Conservation (phyloP, 2,797 vertebrate genomes). For the Erethizon dorsatum region DNA sequence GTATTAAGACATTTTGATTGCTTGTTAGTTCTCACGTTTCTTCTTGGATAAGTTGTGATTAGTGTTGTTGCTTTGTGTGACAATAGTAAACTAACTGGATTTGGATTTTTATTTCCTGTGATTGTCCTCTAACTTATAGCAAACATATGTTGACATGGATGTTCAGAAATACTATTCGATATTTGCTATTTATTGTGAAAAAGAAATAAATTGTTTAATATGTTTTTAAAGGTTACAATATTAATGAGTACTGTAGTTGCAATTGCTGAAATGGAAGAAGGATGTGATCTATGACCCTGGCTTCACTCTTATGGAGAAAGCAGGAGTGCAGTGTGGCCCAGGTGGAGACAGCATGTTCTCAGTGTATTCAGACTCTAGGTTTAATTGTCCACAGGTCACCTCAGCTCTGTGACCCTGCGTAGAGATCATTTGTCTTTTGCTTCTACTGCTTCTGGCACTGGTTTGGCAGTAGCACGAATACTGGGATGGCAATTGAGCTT, state of each 20-base stretch:
- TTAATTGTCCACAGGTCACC: background rate
- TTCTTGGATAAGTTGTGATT: conserved; percentile 32
- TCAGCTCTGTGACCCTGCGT: background rate
- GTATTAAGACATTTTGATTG: conserved; percentile 53
- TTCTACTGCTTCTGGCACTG: background rate
- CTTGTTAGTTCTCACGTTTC: conserved; percentile 57
- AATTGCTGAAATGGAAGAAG: background rate
- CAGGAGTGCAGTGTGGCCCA: too few species aligned
- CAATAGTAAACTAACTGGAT: conserved; percentile 37
- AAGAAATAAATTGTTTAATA: conserved; percentile 29
- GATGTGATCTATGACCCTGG: background rate
- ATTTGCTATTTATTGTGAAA: conserved; percentile 40
- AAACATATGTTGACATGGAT: conserved; percentile 11
- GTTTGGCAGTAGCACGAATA: background rate
- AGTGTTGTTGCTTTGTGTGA: conserved; percentile 38
- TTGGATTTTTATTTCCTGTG: conserved; percentile 45
- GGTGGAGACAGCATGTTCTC: background rate
- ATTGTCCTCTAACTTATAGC: background rate
- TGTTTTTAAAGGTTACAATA: conserved; percentile 26
- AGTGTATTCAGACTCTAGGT: background rate
- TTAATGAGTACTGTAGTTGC: background rate
- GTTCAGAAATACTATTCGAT: conserved; percentile 42
- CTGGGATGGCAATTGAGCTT: too few species aligned
- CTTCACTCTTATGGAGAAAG: background rate
- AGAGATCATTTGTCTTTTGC: background rate